A percentile compares a stretch with the other conserved stretches of the same genome.
Evolutionary conservation across 2,888 invertebrate species (phyloP).

Genomic region (Nysson spinosus): DNA sequence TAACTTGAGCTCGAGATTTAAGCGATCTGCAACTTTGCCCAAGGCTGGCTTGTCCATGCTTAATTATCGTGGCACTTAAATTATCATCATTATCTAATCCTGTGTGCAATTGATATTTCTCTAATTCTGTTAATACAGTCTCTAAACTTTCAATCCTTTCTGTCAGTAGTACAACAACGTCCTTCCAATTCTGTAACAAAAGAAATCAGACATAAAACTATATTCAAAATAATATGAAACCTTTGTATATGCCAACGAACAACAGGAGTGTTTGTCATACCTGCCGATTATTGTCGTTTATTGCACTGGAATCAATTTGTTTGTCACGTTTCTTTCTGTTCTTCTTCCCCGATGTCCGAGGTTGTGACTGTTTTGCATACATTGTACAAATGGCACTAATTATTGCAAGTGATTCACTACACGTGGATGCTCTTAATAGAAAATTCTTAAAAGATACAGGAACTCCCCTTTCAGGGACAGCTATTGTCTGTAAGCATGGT

Average conservation of each 20-base stretch:
- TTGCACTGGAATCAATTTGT: conserved; percentile 58
- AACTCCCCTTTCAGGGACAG: conserved; percentile 62
- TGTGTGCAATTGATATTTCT: conserved; percentile 67
- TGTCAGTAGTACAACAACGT: conserved; percentile 63
- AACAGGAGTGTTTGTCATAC: no score
- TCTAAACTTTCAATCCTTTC: conserved; percentile 68
- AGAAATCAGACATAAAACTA: background rate
- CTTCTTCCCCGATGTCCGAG: conserved; percentile 65
- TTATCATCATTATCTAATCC: conserved; percentile 61
- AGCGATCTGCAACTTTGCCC: conserved; percentile 69
- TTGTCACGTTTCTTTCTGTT: conserved; percentile 70
- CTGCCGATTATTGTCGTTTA: conserved; percentile 61
- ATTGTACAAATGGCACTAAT: conserved; percentile 70
- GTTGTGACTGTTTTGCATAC: conserved; percentile 61
- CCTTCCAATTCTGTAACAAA: conserved; percentile 69
- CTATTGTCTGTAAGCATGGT: conserved; percentile 61
- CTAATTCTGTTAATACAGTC: conserved; percentile 63
- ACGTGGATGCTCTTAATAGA: conserved; percentile 73
- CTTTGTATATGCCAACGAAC: background rate
- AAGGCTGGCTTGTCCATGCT: conserved; percentile 69
- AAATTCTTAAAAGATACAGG: conserved; percentile 70
- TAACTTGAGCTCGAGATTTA: conserved; percentile 67
- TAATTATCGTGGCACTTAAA: conserved; percentile 58
- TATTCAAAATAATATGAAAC: background rate
- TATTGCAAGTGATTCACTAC: conserved; percentile 73